These are phyloP conservation scores for Odocoileus virginianus DNA, from an alignment of 2,113 vertebrate species.

Conservation along the genomic window DNA sequence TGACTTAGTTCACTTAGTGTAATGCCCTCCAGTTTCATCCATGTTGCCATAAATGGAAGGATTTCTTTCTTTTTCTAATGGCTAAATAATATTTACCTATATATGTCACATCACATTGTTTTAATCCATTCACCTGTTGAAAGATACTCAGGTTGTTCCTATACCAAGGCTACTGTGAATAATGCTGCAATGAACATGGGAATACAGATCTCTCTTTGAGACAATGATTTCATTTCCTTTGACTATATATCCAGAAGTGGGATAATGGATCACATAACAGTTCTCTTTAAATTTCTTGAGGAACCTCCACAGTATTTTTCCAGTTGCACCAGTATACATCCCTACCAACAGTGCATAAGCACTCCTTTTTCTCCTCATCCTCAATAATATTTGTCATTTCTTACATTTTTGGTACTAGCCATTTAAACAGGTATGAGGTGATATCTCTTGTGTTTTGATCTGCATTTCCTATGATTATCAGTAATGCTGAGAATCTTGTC, in stretches of 20 bases:
- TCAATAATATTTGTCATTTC: background rate
- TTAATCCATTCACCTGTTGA: background rate
- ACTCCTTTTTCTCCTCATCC: background rate
- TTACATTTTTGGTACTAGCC: background rate
- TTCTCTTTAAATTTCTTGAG: background rate
- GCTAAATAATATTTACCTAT: background rate
- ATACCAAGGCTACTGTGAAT: background rate
- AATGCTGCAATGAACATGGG: background rate
- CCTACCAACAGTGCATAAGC: background rate
- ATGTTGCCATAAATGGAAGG: background rate
- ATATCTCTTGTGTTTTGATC: background rate
- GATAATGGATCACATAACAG: background rate
- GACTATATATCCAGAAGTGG: background rate
- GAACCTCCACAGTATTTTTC: background rate
- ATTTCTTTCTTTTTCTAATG: background rate
- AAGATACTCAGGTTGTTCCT: background rate
- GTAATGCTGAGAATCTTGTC: background rate
- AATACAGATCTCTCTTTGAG: background rate
- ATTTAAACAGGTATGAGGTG: background rate
- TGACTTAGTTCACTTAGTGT: background rate
- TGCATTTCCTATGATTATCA: background rate
- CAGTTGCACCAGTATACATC: background rate
- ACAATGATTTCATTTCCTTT: background rate
- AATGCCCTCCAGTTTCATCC: background rate
- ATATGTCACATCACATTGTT: background rate